Evolutionary conservation across 2,113 vertebrate species (phyloP), one percentile per base, ranked within the genome.

Genomic region (Ictalurus punctatus): DNA sequence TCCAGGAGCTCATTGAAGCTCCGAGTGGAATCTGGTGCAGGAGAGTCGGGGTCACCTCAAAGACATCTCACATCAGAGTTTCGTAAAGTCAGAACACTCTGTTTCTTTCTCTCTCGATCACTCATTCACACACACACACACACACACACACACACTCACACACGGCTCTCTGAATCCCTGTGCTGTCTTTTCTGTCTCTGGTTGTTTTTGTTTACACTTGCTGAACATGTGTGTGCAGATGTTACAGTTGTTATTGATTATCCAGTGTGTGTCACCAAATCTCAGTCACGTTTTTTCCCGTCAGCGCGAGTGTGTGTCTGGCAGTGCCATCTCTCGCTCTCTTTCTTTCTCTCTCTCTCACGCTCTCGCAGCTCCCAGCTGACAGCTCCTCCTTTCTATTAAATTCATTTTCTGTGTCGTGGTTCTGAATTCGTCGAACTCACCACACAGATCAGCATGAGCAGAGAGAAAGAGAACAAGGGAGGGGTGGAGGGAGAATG

Each of bases 231-330:
- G 88, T 76, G 87, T 92, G 88, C 69, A 83, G 91, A 88, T 90
- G 92, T 89, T 90, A 92, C 88, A 67, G 90, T 92, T 92, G 89
- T 89, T 94, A 93, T 93, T 91, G 93, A 94, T 94, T 87, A 92
- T 83, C 81, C 56, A 65, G 91, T 69, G 89, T 86, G 82, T 65
- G 81, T 87, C 86, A 58, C 61, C 52, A 79, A 73, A 34, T 86
- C 85, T 76, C 88, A 88, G 59, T 81, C 54, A 30, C 52, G 56
- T 86, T 86, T 71, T 71, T 73, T 44, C 44, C 81, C 73, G 48
- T 54, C 59, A 73, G 76, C 59, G 13, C n/a, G 6, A 83, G 16
- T 54, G 91, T 85, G 92, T 90, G 37, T 92, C 84, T 90, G 91
- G 91, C 90, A 90, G 54, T 4, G 9, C 80, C 30, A 14, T 82